Evolutionary conservation across 2,113 vertebrate genomes (phyloP).

Genomic region (Panurus biarmicus): DNA sequence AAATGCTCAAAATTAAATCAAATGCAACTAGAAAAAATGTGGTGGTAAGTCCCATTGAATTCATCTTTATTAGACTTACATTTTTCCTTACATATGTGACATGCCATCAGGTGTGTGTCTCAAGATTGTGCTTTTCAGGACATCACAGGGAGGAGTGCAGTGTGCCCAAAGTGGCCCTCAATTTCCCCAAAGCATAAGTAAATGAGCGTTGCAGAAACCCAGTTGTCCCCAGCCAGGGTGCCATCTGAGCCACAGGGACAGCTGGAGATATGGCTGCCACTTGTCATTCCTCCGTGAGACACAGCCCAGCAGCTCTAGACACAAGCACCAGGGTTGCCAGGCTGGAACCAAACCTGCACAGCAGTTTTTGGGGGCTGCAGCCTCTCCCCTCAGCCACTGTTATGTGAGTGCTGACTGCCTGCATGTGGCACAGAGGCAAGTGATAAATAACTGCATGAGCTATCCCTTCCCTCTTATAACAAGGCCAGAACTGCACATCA

Average conservation of each 20-base stretch:
- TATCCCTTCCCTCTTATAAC: background rate
- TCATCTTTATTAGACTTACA: background rate
- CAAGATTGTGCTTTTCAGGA: background rate
- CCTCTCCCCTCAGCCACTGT: background rate
- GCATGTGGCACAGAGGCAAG: background rate
- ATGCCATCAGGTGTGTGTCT: background rate
- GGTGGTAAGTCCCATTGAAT: background rate
- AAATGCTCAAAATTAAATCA: background rate
- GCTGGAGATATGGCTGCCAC: background rate
- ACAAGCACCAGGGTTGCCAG: fast-evolving
- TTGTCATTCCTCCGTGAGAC: fast-evolving
- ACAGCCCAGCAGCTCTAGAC: background rate
- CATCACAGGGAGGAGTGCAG: background rate
- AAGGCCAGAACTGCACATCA: background rate
- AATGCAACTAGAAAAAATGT: background rate
- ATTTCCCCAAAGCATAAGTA: background rate
- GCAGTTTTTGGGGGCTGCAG: background rate
- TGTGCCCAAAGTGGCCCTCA: background rate
- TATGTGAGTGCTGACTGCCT: background rate
- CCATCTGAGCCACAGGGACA: background rate
- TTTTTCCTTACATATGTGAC: background rate
- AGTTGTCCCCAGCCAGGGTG: background rate
- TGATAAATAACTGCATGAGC: background rate
- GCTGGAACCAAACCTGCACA: background rate
- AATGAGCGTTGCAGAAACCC: background rate